phyloP scores from a whole-genome alignment of 2,113 vertebrate genomes.

The Heteronetta atricapilla region DNA sequence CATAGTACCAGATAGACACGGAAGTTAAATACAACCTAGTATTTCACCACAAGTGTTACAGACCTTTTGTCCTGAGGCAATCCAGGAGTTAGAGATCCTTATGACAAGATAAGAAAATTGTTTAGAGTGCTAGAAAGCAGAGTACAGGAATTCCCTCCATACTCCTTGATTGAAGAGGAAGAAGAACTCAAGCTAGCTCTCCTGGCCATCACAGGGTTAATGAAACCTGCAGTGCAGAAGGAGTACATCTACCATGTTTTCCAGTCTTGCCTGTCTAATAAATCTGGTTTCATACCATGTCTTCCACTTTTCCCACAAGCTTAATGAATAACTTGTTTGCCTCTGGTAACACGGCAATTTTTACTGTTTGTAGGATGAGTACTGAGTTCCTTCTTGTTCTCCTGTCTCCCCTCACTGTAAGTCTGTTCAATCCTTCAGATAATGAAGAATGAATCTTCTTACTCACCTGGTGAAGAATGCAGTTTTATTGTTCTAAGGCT shows the following conservation, averaged over 20 bases:
- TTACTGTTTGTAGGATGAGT: neutral
- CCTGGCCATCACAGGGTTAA: neutral
- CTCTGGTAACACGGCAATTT: neutral
- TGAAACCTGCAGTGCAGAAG: slow-evolving; percentile 7
- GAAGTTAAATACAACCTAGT: neutral
- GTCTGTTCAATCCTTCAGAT: neutral
- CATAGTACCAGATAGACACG: neutral
- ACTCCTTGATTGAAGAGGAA: neutral
- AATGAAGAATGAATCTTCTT: neutral
- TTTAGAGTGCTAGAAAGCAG: neutral
- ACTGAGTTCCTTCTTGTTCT: neutral
- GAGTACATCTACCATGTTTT: slow-evolving; percentile 33
- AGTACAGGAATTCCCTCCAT: neutral
- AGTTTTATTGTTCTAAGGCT: neutral
- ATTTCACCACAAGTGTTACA: neutral
- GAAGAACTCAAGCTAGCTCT: neutral
- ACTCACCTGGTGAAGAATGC: neutral
- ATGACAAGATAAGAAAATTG: neutral
- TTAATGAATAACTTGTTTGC: slow-evolving; percentile 68
- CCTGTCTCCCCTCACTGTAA: neutral
- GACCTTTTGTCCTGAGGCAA: neutral
- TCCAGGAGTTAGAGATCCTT: neutral
- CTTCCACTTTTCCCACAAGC: slow-evolving; percentile 39
- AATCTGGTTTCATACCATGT: slow-evolving; percentile 25
- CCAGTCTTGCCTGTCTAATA: slow-evolving; percentile 43